These are phyloP conservation scores for Probosciger aterrimus DNA, from an alignment of 2,113 vertebrate genomes.

Conservation along the genomic window DNA sequence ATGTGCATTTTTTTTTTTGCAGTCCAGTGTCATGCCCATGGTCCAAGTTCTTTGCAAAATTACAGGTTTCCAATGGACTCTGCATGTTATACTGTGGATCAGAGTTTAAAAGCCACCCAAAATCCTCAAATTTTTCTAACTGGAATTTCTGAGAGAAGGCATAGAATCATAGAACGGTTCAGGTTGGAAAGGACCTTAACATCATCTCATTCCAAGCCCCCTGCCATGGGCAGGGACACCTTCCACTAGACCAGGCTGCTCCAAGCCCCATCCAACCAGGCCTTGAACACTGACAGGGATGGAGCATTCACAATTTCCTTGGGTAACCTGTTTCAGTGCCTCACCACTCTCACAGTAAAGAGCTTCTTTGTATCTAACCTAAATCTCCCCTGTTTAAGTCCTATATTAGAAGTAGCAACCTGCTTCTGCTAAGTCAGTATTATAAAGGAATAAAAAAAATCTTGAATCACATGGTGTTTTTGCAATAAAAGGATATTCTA, in stretches of 20 bases:
- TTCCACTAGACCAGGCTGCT: not conserved
- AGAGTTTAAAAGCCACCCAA: not conserved
- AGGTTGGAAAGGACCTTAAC: not conserved
- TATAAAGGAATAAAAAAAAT: not conserved
- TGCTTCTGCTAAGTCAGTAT: fast-evolving
- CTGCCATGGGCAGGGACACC: not conserved
- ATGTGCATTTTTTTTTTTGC: not conserved
- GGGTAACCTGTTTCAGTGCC: not conserved
- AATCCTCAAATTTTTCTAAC: not conserved
- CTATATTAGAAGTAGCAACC: not conserved
- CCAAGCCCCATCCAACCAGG: not conserved
- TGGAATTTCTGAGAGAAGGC: not conserved
- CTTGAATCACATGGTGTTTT: not conserved
- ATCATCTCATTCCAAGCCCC: not conserved
- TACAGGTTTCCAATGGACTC: not conserved
- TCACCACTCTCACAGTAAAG: not conserved
- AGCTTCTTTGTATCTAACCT: not conserved
- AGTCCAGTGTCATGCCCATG: not conserved
- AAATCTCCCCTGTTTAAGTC: not conserved
- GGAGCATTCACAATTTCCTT: not conserved
- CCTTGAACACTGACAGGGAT: not conserved
- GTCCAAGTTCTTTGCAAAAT: not conserved
- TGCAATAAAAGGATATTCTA: not conserved
- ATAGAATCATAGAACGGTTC: not conserved
- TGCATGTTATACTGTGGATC: not conserved